Base-by-base conservation (phyloP, 2,888 invertebrate genomes). In the Hirtodrosophila trivittata region DNA sequence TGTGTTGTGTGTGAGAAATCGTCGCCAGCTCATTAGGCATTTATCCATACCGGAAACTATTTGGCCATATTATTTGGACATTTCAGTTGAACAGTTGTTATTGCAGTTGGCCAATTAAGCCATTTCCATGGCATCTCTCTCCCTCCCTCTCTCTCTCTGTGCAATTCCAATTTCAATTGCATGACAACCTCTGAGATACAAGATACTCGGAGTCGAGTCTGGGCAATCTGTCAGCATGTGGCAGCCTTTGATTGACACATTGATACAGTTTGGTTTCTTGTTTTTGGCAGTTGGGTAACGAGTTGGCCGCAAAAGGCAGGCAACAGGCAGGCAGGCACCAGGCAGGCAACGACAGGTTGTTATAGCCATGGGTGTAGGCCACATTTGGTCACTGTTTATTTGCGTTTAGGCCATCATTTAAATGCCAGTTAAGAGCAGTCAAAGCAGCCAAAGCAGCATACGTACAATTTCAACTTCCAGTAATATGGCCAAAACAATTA, bases 1-100 rank as follows among this genome's bases (percentile, higher is more conserved):
- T 21, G 18, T 21, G 18, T 21, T 21, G 2, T 21, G 18, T 70
- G 47, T 73, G 71, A 51, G 77, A 82, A 75, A 82, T 64, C 80
- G 72, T 75, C 52, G 52, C 75, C 71, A 86, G 88, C 74, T 80
- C 80, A 83, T 81, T 83, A 81, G 81, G 58, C 68, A 64, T 74
- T 78, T 75, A 3, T 81, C 86, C 64, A 74, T 88, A 66, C 86
- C 82, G 82, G 82, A 82, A 82, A 82, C 75, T 75, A 83, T 80
- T 86, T 83, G 68, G 70, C 81, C 86, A 86, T 83, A 86, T 75
- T 82, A 64, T 83, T 82, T 82, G 86, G 77, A 74, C 80, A 75
- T 76, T 76, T 55, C 38, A 37, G 18, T 21, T 30, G 35, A 25
- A 26, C 25, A 28, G 14, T 50, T 35, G 59, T 13, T 13, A 14